Base-by-base conservation (phyloP, 2,797 vertebrate species). In the Sphenodon punctatus region DNA sequence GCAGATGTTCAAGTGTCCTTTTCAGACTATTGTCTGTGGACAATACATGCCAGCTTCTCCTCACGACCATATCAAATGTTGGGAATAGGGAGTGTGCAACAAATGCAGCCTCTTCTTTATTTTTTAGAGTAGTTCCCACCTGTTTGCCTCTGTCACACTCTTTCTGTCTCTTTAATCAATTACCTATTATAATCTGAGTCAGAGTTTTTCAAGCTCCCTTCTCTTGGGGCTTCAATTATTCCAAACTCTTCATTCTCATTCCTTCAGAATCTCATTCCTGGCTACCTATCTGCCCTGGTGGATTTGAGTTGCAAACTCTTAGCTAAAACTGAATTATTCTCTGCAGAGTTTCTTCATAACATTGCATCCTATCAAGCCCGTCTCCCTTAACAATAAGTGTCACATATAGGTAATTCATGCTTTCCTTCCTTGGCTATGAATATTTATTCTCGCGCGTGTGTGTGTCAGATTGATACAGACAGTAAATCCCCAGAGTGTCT, bases 371-470 rank as follows among this genome's bases (percentile, higher is more conserved):
- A 80, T 67, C 49, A 88, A 73, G 58, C 30, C 46, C 22, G 3
- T 15, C 22, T 51, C 25, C 22, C 17, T 77, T 81, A 74, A 70
- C 2, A 2, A 34, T 82, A 30, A 5, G 3, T 61, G 13, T 22
- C 49, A 22, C 73, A 68, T 65, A 45, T 2, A 56, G 78, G 68
- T 83, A 78, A 89, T 79, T 88, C 72, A 89, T 27, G 20, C 39
- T 72, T 5, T 55, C 72, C 79, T 76, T 77, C 71, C 66, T 61
- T 59, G 10, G 1, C 7, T 0, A 79, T 0, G 0, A 42, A 77
- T 71, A 88, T 87, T 83, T 84, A 87, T 89, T 84, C 86, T 74
- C 53, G 81, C 49, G 65, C n/a, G n/a, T n/a, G n/a, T n/a, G n/a
- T 60, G 69, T 30, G 88, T 75, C 64, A 75, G 68, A 72, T 13